Evolutionary conservation across 1,140 invertebrate species (phyloP).

Genomic region (Popillia japonica): DNA sequence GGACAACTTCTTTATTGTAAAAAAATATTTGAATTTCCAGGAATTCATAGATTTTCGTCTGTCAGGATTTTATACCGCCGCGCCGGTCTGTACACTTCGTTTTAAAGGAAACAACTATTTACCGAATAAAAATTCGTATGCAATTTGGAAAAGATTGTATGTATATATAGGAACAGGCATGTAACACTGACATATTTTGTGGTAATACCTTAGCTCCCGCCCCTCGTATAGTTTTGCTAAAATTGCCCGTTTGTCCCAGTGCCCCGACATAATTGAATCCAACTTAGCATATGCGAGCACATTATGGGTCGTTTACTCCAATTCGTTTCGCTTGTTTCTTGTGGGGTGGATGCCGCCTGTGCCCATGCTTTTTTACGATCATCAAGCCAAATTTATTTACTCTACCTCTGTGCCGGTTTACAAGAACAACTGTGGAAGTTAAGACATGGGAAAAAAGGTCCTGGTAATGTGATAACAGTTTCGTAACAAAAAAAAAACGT

Average conservation of each 20-base stretch:
- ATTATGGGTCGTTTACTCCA: neutral
- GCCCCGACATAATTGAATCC: neutral
- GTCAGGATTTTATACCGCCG: too few species aligned
- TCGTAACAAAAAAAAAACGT: neutral
- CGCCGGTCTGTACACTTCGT: too few species aligned
- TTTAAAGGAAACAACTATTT: too few species aligned
- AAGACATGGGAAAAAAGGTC: neutral
- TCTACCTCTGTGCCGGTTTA: neutral
- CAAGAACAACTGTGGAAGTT: neutral
- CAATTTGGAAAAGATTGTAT: too few species aligned
- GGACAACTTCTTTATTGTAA: too few species aligned
- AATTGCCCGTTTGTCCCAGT: neutral
- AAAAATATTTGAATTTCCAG: too few species aligned
- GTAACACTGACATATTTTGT: neutral
- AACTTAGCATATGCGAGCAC: neutral
- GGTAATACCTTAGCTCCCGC: neutral
- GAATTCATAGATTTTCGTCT: too few species aligned
- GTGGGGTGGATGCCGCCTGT: neutral
- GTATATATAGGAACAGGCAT: neutral
- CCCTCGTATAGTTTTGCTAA: neutral
- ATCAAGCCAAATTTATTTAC: neutral
- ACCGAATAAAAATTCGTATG: too few species aligned
- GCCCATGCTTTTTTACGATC: neutral
- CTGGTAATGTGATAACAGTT: neutral
- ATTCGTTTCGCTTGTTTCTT: neutral